Percentiles rank a stretch among this genome's conserved stretches.
Evolutionary conservation across 2,888 invertebrate genomes (phyloP).

Genomic region (Phasia obesa): DNA sequence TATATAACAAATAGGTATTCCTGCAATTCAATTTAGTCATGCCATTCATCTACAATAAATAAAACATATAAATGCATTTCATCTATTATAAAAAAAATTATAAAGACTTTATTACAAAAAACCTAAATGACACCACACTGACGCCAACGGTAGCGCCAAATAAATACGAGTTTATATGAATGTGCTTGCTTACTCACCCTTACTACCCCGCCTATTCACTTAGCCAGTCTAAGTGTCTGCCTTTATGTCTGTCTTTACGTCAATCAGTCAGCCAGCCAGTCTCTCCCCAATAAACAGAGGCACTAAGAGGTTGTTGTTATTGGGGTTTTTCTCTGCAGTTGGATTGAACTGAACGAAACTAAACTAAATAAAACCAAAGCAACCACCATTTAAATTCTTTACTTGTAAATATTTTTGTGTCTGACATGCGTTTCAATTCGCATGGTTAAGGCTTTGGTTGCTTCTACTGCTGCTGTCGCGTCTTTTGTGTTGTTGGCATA

Average conservation of each 20-base stretch:
- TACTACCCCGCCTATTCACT: constrained; percentile 15
- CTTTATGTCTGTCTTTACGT: constrained; percentile 4
- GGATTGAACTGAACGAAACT: constrained; percentile 18
- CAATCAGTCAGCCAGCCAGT: constrained; percentile 7
- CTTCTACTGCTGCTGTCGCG: neutral
- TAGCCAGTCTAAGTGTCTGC: neutral
- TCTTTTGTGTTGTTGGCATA: constrained; percentile 49
- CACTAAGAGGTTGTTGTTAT: constrained; percentile 41
- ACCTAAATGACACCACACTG: constrained; percentile 58
- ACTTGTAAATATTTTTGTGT: constrained; percentile 54
- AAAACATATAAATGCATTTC: constrained; percentile 55
- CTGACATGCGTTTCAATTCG: constrained; percentile 64
- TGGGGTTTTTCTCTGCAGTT: constrained; percentile 48
- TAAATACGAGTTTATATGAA: constrained; percentile 2
- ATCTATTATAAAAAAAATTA: constrained; percentile 26
- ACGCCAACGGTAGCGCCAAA: constrained; percentile 64
- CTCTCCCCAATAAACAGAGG: constrained; percentile 25
- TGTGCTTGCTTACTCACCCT: constrained; percentile 26
- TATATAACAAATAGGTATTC: constrained; percentile 51
- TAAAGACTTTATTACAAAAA: constrained; percentile 49
- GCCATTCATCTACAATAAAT: constrained; percentile 46
- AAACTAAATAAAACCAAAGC: constrained; percentile 34
- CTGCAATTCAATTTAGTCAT: constrained; percentile 61
- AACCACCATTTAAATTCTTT: constrained; percentile 60
- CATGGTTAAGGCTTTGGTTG: constrained; percentile 35